phyloP scores from a whole-genome alignment of 1,140 invertebrate species.

The Odontomachus brunneus region DNA sequence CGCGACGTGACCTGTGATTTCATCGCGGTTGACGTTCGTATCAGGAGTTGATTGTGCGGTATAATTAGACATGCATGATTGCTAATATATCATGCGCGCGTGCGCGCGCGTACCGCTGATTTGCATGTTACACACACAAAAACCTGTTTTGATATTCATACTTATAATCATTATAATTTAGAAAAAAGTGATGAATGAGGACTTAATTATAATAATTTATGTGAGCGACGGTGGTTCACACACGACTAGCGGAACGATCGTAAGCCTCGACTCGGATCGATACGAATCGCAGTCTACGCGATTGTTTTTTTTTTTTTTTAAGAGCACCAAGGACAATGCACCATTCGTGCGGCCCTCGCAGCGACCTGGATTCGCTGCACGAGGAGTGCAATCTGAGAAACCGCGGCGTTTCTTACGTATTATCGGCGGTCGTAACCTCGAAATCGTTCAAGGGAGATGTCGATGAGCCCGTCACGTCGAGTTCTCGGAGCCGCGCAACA shows the following conservation, averaged over 20 bases:
- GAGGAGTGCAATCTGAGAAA: constrained; percentile 17
- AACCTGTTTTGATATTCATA: neutral
- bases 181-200: too few species aligned
- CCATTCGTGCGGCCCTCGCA: neutral
- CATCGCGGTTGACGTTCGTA: constrained; percentile 23
- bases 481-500: neutral
- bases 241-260: too few species aligned
- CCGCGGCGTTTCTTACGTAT: constrained; percentile 20
- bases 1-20: constrained; percentile 1
- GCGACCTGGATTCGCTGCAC: constrained; percentile 23
- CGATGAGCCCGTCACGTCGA: neutral
- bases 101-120: neutral
- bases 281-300: neutral
- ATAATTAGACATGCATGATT: constrained; percentile 18
- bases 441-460: neutral
- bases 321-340: constrained; percentile 41
- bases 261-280: constrained; percentile 16
- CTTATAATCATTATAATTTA: too few species aligned
- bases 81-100: neutral
- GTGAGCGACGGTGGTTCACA: too few species aligned
- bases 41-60: neutral
- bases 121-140: too few species aligned
- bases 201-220: too few species aligned
- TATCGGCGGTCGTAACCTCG: neutral
- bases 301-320: constrained; percentile 18